phyloP scores from a whole-genome alignment of 2,888 invertebrate genomes.

The Mechanitis mazaeus region DNA sequence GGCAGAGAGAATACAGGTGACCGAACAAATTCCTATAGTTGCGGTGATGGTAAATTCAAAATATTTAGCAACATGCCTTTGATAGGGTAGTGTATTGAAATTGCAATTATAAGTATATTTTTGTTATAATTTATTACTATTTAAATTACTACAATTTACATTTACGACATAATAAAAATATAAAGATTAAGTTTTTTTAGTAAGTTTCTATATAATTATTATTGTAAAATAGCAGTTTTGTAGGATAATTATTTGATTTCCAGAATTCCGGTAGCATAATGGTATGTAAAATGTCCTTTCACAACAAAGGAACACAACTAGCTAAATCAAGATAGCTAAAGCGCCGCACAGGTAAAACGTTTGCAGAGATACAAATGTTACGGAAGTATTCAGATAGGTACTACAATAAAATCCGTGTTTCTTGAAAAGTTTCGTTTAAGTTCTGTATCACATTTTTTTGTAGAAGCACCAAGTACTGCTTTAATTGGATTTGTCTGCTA shows the following conservation, averaged over 20 bases:
- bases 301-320: slow-evolving; percentile 13
- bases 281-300: slow-evolving; percentile 13
- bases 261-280: slow-evolving; percentile 1
- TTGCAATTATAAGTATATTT: no score
- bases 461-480: no score
- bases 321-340: slow-evolving; percentile 17
- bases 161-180: no score
- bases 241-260: slow-evolving; percentile 4
- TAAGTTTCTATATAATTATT: background rate
- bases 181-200: no score
- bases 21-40: slow-evolving; percentile 9
- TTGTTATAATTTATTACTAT: no score
- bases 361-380: slow-evolving; percentile 9
- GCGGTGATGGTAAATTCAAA: slow-evolving; percentile 7
- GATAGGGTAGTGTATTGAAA: no score
- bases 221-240: no score
- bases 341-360: slow-evolving; percentile 9
- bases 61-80: background rate
- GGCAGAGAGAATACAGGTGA: slow-evolving; percentile 1
- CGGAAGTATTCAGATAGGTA: background rate
- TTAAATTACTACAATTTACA: background rate
- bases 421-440: background rate
- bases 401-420: background rate
- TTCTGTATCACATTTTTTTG: background rate
- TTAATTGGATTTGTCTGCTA: no score